Conservation (phyloP, 2,888 invertebrate species). For the Cyrtodaria siliqua region DNA sequence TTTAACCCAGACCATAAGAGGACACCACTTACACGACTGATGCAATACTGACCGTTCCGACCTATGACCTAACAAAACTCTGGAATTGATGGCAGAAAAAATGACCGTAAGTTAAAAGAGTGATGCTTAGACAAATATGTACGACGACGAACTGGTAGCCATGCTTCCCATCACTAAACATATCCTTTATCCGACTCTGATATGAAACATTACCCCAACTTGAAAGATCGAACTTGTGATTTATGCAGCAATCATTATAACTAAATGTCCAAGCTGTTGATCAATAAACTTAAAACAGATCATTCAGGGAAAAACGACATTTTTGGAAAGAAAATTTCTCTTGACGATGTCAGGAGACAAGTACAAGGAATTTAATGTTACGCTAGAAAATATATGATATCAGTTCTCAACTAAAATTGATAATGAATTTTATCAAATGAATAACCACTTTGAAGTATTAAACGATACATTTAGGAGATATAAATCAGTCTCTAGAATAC, state of each 20-base stretch:
- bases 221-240: constrained; percentile 50
- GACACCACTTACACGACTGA: constrained; percentile 26
- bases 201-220: constrained; percentile 32
- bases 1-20: constrained; percentile 30
- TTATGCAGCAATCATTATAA: constrained; percentile 58
- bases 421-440: constrained; percentile 40
- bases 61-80: constrained; percentile 51
- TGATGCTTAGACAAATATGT: constrained; percentile 36
- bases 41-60: constrained; percentile 35
- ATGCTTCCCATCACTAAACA: constrained; percentile 44
- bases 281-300: constrained; percentile 25
- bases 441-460: constrained; percentile 41
- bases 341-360: constrained; percentile 30
- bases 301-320: constrained; percentile 22
- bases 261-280: constrained; percentile 46
- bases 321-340: constrained; percentile 34
- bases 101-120: constrained; percentile 23
- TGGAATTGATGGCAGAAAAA: constrained; percentile 38
- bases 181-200: constrained; percentile 41
- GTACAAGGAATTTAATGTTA: constrained; percentile 40
- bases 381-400: constrained; percentile 39
- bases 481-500: constrained; percentile 34
- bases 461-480: constrained; percentile 40
- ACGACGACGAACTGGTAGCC: constrained; percentile 31
- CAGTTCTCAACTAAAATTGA: constrained; percentile 49